Evolutionary conservation across 2,888 invertebrate species (phyloP), one percentile per base, ranked within the genome.

Genomic region (Dicyrtoma fusca): DNA sequence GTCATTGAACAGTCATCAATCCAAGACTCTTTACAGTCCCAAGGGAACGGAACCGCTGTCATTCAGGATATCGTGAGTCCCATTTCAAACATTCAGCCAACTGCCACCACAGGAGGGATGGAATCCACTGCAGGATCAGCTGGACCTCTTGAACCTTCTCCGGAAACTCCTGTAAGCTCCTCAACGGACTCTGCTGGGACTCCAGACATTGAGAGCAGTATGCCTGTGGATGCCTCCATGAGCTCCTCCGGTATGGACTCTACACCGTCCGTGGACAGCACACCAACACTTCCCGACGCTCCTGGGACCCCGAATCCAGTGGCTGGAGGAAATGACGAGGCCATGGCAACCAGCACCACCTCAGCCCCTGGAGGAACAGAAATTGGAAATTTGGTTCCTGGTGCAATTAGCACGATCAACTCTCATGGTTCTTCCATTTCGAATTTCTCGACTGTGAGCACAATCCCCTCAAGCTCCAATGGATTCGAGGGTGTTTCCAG

Each of bases 101-200:
- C 63, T 6, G 8, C 62, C 2, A 45, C 45, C 11, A 25, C 14
- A 17, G 53, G 23, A n/a, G 45, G 34, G 21, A 17, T 25, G 13
- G 19, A 21, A 14, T 21, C 53, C 17, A 17, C 69, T 42, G 61
- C 13, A 2, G 21, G 14, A 17, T 14, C 6, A 3, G 5, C 17
- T 23, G 14, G 44, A 44, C 11, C 61, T 53, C 34, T 73, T 19
- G 69, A 70, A 64, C 73, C 63, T 13, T 73, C 73, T n/a, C 72
- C 68, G 10, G 70, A 65, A 47, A 57, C 47, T 17, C 19, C 68
- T n/a, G 5, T 53, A 1, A 3, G 69, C 1, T 14, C 44, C 10
- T 49, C 70, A 11, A 26, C 73, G 0, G 59, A 26, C 25, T n/a
- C 55, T 5, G 42, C 71, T 1, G 25, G 19, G 10, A 53, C 42